Evolutionary conservation across 2,888 invertebrate species (phyloP).

Genomic region (Phyllotreta striolata): DNA sequence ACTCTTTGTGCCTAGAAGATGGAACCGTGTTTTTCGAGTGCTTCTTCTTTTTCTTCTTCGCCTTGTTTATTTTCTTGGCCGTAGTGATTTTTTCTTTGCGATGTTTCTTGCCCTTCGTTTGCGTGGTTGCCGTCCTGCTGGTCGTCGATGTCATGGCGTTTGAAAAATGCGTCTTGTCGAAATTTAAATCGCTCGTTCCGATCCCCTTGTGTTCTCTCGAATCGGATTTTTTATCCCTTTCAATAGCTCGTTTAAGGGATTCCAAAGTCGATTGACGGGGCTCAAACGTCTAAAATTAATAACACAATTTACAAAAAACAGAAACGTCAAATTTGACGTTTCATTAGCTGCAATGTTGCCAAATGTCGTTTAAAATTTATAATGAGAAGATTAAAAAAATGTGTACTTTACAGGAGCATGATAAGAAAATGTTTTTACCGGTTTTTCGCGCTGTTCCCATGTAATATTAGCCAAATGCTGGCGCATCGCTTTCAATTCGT

Average conservation of each 20-base stretch:
- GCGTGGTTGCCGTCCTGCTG: neutral
- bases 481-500: slow-evolving; percentile 12
- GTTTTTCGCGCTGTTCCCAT: slow-evolving; percentile 5
- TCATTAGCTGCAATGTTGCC: neutral
- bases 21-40: neutral
- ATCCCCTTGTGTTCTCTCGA: slow-evolving; percentile 27
- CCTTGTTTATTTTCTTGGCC: neutral
- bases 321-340: slow-evolving; percentile 4
- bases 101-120: slow-evolving; percentile 21
- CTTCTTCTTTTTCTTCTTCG: slow-evolving; percentile 4
- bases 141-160: no score
- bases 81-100: slow-evolving; percentile 3
- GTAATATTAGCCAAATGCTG: slow-evolving; percentile 4
- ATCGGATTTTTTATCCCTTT: slow-evolving; percentile 22
- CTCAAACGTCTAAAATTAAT: slow-evolving; percentile 27
- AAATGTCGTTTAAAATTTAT: no score
- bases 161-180: no score
- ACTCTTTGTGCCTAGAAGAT: neutral
- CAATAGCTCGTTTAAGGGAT: slow-evolving; percentile 33
- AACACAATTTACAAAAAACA: neutral
- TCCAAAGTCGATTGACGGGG: slow-evolving; percentile 34
- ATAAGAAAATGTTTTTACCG: neutral
- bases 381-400: no score
- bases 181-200: slow-evolving; percentile 26
- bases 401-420: no score